Conservation (phyloP, 2,113 vertebrate species). For the Megaceryle maxima region DNA sequence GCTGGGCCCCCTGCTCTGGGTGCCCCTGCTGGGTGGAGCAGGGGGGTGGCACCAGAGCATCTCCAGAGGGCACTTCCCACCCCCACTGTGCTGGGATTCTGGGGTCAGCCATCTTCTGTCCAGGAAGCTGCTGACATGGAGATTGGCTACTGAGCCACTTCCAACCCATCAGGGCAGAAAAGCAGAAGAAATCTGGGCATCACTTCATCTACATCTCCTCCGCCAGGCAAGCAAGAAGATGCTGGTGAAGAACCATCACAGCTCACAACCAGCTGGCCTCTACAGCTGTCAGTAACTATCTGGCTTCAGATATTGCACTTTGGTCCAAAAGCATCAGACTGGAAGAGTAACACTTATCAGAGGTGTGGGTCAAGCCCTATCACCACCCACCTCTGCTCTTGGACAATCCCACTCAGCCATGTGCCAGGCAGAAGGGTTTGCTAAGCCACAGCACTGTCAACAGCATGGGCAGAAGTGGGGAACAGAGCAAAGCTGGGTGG, state of each 20-base stretch:
- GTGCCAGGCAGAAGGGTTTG: not conserved
- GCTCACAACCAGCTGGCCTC: not conserved
- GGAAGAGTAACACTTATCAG: not conserved
- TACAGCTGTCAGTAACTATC: not conserved
- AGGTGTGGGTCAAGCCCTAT: not conserved
- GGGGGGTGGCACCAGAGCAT: too few relatives aligned
- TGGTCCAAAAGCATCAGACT: not conserved
- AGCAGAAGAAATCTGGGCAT: not conserved
- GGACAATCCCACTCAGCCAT: not conserved
- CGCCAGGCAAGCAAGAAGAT: accelerated
- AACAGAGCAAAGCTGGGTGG: not conserved
- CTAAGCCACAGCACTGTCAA: not conserved
- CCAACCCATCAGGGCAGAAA: too few relatives aligned
- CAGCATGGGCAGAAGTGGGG: not conserved
- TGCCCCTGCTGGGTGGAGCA: too few relatives aligned
- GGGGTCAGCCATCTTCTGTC: not conserved
- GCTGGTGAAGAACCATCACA: not conserved
- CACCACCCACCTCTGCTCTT: not conserved
- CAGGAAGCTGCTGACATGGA: not conserved
- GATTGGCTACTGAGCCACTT: not conserved
- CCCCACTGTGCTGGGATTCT: not conserved
- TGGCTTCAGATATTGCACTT: not conserved
- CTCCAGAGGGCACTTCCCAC: too few relatives aligned
- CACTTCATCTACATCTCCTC: not conserved
- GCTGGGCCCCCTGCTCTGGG: too few relatives aligned